Conservation (phyloP, 2,888 invertebrate species). For the Laspeyria flexula region DNA sequence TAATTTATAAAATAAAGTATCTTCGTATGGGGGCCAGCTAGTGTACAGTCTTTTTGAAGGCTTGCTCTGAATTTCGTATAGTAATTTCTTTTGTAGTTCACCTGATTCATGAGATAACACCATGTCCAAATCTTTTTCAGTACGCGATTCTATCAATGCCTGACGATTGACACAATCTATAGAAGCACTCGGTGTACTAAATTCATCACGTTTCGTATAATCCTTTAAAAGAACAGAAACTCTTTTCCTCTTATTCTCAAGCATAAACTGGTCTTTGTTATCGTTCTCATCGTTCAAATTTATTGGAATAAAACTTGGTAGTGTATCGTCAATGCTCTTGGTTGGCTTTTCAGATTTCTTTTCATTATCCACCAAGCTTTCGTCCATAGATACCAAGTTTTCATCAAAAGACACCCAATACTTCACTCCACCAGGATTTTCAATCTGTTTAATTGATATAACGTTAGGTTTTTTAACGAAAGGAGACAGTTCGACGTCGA, state of each 20-base stretch:
- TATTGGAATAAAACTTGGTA: constrained; percentile 67
- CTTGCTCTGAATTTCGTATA: constrained; percentile 56
- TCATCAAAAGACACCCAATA: constrained; percentile 81
- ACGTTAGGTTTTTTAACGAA: constrained; percentile 66
- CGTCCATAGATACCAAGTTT: constrained; percentile 75
- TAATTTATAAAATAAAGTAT: constrained; percentile 72
- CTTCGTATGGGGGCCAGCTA: constrained; percentile 79
- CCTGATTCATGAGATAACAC: constrained; percentile 2
- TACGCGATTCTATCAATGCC: constrained; percentile 7
- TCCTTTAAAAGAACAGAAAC: constrained; percentile 29
- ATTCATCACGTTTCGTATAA: constrained; percentile 33
- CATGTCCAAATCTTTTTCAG: neutral
- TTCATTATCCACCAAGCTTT: constrained; percentile 47
- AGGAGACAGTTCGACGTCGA: constrained; percentile 55
- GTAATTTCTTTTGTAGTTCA: constrained; percentile 42
- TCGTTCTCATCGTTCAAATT: constrained; percentile 34
- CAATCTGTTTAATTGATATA: constrained; percentile 74
- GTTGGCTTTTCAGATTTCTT: constrained; percentile 13
- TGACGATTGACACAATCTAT: constrained; percentile 28
- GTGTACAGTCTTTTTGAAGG: constrained; percentile 48
- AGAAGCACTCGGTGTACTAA: constrained; percentile 43
- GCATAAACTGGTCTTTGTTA: constrained; percentile 15
- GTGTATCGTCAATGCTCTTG: constrained; percentile 53
- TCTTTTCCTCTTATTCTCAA: constrained; percentile 14
- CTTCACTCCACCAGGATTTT: constrained; percentile 72